These are phyloP conservation scores for Matsumyia berberina DNA, from an alignment of 2,888 invertebrate genomes.

Conservation along the genomic window DNA sequence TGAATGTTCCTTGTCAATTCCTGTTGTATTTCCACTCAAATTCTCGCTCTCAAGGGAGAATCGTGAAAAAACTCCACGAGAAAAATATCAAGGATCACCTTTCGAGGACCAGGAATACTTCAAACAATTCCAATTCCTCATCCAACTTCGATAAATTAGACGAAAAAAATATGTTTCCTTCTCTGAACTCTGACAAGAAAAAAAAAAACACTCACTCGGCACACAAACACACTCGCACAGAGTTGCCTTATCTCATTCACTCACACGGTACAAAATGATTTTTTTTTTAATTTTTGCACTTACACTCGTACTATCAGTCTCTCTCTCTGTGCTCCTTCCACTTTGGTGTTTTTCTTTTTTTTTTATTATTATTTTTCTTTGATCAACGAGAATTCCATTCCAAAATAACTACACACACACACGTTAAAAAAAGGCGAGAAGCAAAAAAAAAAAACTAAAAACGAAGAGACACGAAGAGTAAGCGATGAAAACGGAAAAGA, in stretches of 20 bases:
- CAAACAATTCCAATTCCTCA: conserved; percentile 6
- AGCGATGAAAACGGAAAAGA: conserved; percentile 57
- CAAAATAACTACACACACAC: conserved; percentile 74
- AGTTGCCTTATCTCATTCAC: conserved; percentile 40
- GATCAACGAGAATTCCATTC: conserved; percentile 74
- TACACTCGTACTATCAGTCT: conserved; percentile 52
- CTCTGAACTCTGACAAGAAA: too few relatives aligned
- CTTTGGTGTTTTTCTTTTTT: conserved; percentile 37
- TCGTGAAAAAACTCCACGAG: neutral
- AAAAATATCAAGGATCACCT: conserved; percentile 8
- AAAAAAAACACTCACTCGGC: conserved; percentile 29
- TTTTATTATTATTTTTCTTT: conserved; percentile 60
- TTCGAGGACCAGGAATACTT: neutral
- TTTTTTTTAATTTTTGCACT: conserved; percentile 49
- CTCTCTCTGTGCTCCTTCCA: conserved; percentile 58
- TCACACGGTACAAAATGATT: conserved; percentile 43
- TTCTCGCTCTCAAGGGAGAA: neutral
- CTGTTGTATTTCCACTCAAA: conserved; percentile 29
- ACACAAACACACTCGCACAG: conserved; percentile 17
- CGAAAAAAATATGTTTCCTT: conserved; percentile 32
- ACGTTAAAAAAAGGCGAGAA: conserved; percentile 6
- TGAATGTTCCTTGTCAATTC: conserved; percentile 55
- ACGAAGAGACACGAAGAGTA: conserved; percentile 53
- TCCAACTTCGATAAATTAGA: conserved; percentile 39
- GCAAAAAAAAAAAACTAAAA: conserved; percentile 44